Base-by-base conservation (phyloP, 2,888 invertebrate species). In the Amorpha juglandis region DNA sequence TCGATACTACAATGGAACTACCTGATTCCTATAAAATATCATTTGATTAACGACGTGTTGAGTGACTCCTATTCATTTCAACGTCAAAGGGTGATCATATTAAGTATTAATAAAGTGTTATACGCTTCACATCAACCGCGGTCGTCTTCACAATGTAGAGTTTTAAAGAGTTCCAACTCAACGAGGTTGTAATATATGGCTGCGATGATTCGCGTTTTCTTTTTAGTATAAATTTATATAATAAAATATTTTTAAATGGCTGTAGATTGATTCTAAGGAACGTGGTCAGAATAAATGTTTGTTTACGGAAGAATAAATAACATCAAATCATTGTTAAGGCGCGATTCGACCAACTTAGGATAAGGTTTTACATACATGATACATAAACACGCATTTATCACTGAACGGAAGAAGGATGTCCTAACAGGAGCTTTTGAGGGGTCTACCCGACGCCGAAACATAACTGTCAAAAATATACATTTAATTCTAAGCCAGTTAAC, bases 31-130 rank as follows among this genome's bases (percentile, higher is more conserved):
- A 87, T 84, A 89, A 88, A 91, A 91, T 90, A 90, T 84, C 78
- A 75, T 83, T 90, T 92, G 92, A 93, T 93, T 93, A 93, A 93
- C 92, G 92, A 93, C 82, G 82, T 85, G 89, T 91, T 92, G 92
- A 92, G 92, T 91, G 91, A 92, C 88, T 90, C 80, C 91, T 88
- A 91, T 92, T 92, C 88, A 91, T 83, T 72, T 82, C 79, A 72
- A 79, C 84, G 83, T 90, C 91, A 92, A 91, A 92, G 90, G 88
- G 89, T 88, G 88, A 89, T 81, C 85, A 78, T 86, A 89, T 90
- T 90, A 89, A 88, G 85, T 90, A 90, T 91, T 90, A 91, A 92
- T 91, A 92, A 87, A 89, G 84, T 88, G 83, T 88, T 87, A 85
- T 78, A 85, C 83, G 79, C 86, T 82, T 87, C 82, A 82, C 75